Conservation (phyloP, 2,888 invertebrate genomes). For the Tenodera sinensis region DNA sequence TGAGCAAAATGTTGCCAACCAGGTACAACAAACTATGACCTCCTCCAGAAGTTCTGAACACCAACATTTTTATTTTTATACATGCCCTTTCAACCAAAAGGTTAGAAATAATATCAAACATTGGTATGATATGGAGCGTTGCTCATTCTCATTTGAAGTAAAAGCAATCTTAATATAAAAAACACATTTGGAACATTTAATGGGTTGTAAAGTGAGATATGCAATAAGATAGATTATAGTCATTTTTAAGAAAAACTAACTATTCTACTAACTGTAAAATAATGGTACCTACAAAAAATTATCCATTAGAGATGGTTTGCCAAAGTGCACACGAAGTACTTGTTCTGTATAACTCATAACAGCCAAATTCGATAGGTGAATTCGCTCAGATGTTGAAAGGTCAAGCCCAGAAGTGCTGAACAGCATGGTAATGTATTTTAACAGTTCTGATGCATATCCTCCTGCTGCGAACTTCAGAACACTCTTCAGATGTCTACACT, state of each 20-base stretch:
- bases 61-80: too few species aligned
- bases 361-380: slow-evolving; percentile 62
- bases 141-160: too few species aligned
- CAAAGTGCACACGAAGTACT: slow-evolving; percentile 43
- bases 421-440: slow-evolving; percentile 55
- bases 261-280: background rate
- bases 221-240: background rate
- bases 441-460: slow-evolving; percentile 58
- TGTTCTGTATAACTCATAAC: slow-evolving; percentile 62
- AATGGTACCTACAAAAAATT: slow-evolving; percentile 51
- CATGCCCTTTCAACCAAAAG: too few species aligned
- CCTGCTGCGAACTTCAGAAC: slow-evolving; percentile 59
- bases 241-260: background rate
- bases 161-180: too few species aligned
- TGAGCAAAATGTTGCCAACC: too few species aligned
- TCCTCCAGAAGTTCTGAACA: too few species aligned
- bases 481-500: slow-evolving; percentile 57
- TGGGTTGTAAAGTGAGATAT: background rate
- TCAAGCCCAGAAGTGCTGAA: slow-evolving; percentile 50
- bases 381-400: slow-evolving; percentile 52
- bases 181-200: background rate
- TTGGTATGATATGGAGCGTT: too few species aligned
- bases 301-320: slow-evolving; percentile 38
- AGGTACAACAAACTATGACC: too few species aligned
- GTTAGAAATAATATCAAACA: too few species aligned